Conservation (phyloP, 2,113 vertebrate genomes). For the Oncorhynchus keta region DNA sequence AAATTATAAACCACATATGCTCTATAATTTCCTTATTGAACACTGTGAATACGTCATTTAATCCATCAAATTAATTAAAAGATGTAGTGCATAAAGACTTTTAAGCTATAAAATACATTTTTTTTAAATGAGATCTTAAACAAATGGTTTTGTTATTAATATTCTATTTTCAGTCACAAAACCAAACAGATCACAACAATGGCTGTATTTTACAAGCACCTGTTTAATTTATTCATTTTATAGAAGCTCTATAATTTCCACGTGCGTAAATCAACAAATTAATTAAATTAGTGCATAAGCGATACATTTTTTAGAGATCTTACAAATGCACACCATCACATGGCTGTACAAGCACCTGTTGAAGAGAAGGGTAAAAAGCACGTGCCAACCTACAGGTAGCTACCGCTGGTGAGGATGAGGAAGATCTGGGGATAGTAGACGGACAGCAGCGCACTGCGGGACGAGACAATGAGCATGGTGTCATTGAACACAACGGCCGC, state of each 20-base stretch:
- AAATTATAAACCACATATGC: no score
- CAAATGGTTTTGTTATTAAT: no score
- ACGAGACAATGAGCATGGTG: conserved; percentile 90
- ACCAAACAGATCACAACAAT: no score
- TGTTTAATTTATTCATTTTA: no score
- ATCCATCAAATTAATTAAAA: no score
- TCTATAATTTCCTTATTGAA: background rate
- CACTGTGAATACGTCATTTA: no score
- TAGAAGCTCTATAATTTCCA: background rate
- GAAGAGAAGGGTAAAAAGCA: conserved; percentile 8
- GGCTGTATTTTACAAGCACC: no score
- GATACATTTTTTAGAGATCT: background rate
- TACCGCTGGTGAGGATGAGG: conserved; percentile 97
- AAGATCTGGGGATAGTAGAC: conserved; percentile 96
- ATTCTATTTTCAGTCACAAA: no score
- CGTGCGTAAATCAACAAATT: conserved; percentile 27
- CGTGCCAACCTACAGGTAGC: conserved; percentile 86
- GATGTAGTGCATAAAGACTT: no score
- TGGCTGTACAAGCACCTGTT: background rate
- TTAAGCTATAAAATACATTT: no score
- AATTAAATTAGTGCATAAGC: background rate
- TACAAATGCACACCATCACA: background rate
- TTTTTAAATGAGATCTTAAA: no score
- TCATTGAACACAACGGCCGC: conserved; percentile 70
- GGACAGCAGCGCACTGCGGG: conserved; percentile 90